Base-by-base conservation (phyloP, 2,888 invertebrate species). In the Isoperla grammatica region DNA sequence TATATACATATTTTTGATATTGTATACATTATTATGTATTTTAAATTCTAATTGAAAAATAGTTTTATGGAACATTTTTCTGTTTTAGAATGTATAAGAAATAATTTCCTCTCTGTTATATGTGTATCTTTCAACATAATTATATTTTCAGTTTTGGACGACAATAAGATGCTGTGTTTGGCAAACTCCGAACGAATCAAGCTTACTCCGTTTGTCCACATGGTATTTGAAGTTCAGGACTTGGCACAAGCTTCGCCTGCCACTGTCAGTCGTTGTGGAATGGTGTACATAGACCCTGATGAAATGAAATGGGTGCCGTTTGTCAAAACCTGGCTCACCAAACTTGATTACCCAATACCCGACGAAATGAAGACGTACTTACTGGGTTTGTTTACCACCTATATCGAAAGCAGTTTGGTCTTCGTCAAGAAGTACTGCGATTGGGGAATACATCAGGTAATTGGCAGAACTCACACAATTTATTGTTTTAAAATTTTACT, bases 141-240 rank as follows among this genome's bases (percentile, higher is more conserved):
- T n/a, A n/a, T 29, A 8, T 29, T 8, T 29, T 8, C 29, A 0
- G 93, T 93, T 0, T 78, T 94, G 5, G 95, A 95, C 70, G 94
- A 95, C 71, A 95, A 95, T 72, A 95, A 94, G 76, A 92, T 94
- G 91, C 74, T 95, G 39, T 94, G 94, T 68, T 76, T 95, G 39
- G 92, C 93, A 1, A 94, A 94, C 78, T 92, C 92, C 0, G 94
- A 92, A 74, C 79, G 92, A 62, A 95, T 95, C 63, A 93, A 93
- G 73, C 80, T 94, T 22, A 90, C 93, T 0, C 86, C 89, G 0
- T 90, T 87, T 76, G 90, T 94, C 1, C 92, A 91, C 69, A 92
- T 94, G 91, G 74, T 94, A 17, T 94, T 94, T 73, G 90, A 90
- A 78, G 83, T 83, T 8, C 85, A 88, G 69, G 93, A 94, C 73